These are phyloP conservation scores for Drosophila lowei DNA, from an alignment of 1,140 invertebrate genomes.

Conservation along the genomic window DNA sequence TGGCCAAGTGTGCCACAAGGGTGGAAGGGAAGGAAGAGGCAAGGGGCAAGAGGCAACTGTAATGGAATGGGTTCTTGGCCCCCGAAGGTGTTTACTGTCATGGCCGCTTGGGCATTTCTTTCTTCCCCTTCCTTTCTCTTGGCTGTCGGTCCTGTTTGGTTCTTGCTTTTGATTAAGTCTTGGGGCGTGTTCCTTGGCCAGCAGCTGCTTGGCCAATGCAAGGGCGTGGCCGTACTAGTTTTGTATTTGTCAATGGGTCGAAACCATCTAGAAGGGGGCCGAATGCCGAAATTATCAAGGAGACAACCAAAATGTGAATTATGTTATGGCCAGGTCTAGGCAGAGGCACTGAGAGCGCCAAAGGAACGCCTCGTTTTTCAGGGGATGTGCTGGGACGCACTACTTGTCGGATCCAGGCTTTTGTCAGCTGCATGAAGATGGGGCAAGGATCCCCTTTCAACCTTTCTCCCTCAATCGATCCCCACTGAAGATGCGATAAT, in stretches of 20 bases:
- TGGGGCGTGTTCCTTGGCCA: conserved; percentile 52
- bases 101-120: conserved; percentile 34
- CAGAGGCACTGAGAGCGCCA: not conserved
- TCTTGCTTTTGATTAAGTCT: conserved; percentile 64
- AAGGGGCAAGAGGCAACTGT: not conserved
- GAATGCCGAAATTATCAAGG: not conserved
- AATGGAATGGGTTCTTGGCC: not conserved
- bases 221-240: conserved; percentile 5
- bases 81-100: conserved; percentile 54
- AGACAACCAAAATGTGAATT: conserved; percentile 5
- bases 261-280: no score
- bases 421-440: no score
- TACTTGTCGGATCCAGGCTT: no score
- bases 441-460: no score
- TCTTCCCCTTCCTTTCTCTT: not conserved
- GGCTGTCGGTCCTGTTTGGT: conserved; percentile 6
- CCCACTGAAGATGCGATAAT: no score
- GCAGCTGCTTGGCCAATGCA: conserved; percentile 56
- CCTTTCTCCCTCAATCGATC: no score
- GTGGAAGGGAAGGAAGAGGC: not conserved
- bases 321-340: not conserved
- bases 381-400: no score
- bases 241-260: not conserved
- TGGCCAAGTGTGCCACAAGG: conserved; percentile 31
- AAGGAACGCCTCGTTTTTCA: no score